Percentiles rank a stretch among this genome's conserved stretches.
Conservation (phyloP, 2,888 invertebrate species). For the Himalopsyche tibetana region DNA sequence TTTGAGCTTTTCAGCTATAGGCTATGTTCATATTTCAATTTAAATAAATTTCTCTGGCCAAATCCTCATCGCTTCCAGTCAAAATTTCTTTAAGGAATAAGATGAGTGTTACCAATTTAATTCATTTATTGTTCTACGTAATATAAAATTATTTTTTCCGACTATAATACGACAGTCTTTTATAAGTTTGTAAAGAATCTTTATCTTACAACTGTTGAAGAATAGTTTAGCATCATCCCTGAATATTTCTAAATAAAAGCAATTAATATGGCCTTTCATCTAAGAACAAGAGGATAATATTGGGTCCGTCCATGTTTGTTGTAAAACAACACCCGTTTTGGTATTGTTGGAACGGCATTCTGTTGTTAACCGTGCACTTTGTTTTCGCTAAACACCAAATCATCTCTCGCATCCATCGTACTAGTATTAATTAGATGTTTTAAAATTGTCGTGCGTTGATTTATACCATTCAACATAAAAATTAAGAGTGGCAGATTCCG, state of each 20-base stretch:
- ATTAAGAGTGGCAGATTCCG: too few species aligned
- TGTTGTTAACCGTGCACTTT: conserved; percentile 50
- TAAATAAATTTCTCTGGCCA: conserved; percentile 15
- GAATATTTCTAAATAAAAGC: conserved; percentile 50
- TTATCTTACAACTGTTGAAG: background rate
- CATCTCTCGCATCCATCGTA: background rate
- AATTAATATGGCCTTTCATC: conserved; percentile 60
- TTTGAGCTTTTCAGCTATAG: conserved; percentile 39
- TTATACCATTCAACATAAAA: too few species aligned
- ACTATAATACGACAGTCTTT: background rate
- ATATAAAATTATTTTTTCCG: background rate
- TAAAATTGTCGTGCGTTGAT: too few species aligned
- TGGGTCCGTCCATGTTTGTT: conserved; percentile 61
- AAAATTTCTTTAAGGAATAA: too few species aligned
- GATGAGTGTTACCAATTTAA: too few species aligned
- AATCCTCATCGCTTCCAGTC: conserved; percentile 3
- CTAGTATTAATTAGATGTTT: too few species aligned
- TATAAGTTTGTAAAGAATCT: background rate
- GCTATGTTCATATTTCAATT: conserved; percentile 35
- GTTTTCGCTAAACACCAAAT: conserved; percentile 44
- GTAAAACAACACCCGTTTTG: conserved; percentile 45
- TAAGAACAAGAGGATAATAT: conserved; percentile 56
- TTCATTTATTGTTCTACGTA: background rate
- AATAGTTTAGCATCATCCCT: background rate
- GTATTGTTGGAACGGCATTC: conserved; percentile 52